Base-by-base conservation (phyloP, 2,888 invertebrate species). In the Acanthosepion esculentum region DNA sequence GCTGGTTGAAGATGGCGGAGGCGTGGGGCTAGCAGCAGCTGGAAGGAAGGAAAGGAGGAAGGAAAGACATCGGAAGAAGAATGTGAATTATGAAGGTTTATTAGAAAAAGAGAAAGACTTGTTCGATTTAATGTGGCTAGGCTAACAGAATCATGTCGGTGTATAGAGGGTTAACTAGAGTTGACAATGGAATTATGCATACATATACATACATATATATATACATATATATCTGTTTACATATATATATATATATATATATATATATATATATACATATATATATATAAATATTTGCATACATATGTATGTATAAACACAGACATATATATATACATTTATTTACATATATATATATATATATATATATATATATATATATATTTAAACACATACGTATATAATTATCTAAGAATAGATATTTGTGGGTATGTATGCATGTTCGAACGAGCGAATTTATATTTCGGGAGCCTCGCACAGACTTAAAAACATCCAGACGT, bases 11-110 rank as follows among this genome's bases (percentile, higher is more conserved):
- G n/a, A 33, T 78, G n/a, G n/a, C 5, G n/a, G 5, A 5, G 78
- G 78, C n/a, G 78, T n/a, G 78, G 78, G 78, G n/a, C 0, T 12
- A n/a, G n/a, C n/a, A 78, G 78, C 78, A 78, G 78, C 78, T n/a
- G 78, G 78, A 78, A 78, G 78, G n/a, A 78, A 78, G n/a, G 78
- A 78, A 78, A 78, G n/a, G 78, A 78, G n/a, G 78, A 78, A 78
- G n/a, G 78, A 33, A 78, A 33, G 78, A 15, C 78, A 78, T 8
- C n/a, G 78, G 15, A n/a, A 78, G 78, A 78, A 78, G 33, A 78
- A 59, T 5, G 15, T 10, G n/a, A 12, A 78, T 78, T n/a, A n/a
- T n/a, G n/a, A n/a, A n/a, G 2, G 78, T 15, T n/a, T 78, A 59
- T 78, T 78, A 78, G 78, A 78, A n/a, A 78, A 78, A 78, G n/a